Conservation (phyloP, 2,113 vertebrate species). For the Hippocampus guttulatus region DNA sequence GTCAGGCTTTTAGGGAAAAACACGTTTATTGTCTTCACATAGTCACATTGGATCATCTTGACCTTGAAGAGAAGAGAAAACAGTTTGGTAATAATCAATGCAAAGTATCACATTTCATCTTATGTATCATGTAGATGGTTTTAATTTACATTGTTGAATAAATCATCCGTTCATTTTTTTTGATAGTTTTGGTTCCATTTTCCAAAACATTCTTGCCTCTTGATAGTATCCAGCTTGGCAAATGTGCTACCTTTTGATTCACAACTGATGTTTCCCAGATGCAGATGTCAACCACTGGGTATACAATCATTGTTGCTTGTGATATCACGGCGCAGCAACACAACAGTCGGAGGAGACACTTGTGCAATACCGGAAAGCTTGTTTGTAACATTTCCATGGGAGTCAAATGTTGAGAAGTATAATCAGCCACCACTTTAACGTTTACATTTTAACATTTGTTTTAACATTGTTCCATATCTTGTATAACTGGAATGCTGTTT, state of each 20-base stretch:
- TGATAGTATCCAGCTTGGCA: conserved; percentile 4
- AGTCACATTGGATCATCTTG: not conserved
- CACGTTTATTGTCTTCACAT: not conserved
- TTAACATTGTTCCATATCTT: not conserved
- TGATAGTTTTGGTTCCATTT: not conserved
- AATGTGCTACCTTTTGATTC: not conserved
- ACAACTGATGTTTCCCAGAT: conserved; percentile 26
- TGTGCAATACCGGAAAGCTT: conserved; percentile 3
- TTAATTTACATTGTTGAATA: not conserved
- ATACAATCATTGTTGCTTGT: conserved; percentile 4
- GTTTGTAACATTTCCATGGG: conserved; percentile 4
- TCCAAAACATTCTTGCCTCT: not conserved
- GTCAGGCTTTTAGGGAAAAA: not conserved
- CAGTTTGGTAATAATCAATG: not conserved
- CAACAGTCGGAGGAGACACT: conserved; percentile 8
- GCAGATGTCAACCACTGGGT: not conserved
- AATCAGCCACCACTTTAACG: conserved; percentile 9
- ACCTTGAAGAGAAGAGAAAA: not conserved
- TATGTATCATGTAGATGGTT: not conserved
- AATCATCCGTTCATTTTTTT: not conserved
- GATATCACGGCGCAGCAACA: conserved; percentile 7
- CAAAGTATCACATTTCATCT: not conserved
- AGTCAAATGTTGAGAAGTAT: conserved; percentile 17
- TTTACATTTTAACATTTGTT: not conserved
- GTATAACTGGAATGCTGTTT: not conserved